Percentiles rank a stretch among this genome's conserved stretches.
Conservation (phyloP, 2,888 invertebrate species). For the Eupithecia dodoneata region DNA sequence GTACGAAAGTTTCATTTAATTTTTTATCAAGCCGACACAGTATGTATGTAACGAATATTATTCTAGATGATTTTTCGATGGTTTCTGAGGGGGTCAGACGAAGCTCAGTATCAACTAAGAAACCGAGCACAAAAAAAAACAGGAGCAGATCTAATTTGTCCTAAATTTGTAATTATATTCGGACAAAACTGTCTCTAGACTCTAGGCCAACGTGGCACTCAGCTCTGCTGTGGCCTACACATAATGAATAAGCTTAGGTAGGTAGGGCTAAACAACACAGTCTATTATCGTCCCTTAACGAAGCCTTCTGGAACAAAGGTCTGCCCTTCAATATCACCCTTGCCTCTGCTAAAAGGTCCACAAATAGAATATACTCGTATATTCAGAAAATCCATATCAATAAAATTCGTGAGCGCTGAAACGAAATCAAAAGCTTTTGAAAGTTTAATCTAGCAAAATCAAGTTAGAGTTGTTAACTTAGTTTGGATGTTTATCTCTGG, state of each 20-base stretch:
- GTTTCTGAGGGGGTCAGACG: too few species aligned
- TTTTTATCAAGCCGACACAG: too few species aligned
- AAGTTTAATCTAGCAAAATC: not conserved
- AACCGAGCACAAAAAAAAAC: too few species aligned
- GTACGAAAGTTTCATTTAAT: too few species aligned
- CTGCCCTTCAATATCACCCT: not conserved
- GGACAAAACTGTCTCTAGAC: too few species aligned
- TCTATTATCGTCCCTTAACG: not conserved
- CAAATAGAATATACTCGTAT: not conserved
- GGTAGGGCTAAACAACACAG: not conserved
- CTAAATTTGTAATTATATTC: too few species aligned
- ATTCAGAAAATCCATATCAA: not conserved
- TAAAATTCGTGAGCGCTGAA: slow-evolving; percentile 3
- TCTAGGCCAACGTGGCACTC: too few species aligned
- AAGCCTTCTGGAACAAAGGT: not conserved
- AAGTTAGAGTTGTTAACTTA: not conserved
- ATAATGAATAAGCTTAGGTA: not conserved
- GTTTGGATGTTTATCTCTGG: slow-evolving; percentile 2
- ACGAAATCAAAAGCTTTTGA: not conserved
- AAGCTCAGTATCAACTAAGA: too few species aligned
- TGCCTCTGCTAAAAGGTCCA: not conserved
- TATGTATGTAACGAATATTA: too few species aligned
- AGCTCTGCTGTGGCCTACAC: not conserved
- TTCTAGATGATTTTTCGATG: too few species aligned
- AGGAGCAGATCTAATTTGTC: too few species aligned